Evolutionary conservation across 2,797 vertebrate genomes (phyloP).

Genomic region (Enteromius treurensis): DNA sequence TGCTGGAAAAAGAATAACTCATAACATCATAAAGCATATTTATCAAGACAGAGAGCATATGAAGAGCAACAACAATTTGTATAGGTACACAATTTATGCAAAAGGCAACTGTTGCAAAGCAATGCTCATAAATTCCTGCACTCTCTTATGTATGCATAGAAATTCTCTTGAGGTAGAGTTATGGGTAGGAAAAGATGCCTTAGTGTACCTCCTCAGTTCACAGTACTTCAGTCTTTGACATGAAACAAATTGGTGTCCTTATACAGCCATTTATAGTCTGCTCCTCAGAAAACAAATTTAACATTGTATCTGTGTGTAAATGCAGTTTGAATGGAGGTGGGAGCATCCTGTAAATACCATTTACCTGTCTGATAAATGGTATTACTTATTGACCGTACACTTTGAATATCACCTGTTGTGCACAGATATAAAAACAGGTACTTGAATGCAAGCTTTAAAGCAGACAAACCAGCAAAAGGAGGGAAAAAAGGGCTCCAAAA

Average conservation of each 20-base stretch:
- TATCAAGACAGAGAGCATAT: slow-evolving; percentile 59
- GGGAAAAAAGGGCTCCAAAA: not conserved
- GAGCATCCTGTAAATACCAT: not conserved
- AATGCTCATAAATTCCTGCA: slow-evolving; percentile 67
- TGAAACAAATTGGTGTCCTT: slow-evolving; percentile 44
- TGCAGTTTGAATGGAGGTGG: slow-evolving; percentile 31
- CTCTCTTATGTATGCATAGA: slow-evolving; percentile 64
- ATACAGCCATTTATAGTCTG: slow-evolving; percentile 38
- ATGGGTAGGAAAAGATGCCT: slow-evolving; percentile 54
- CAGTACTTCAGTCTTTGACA: slow-evolving; percentile 36
- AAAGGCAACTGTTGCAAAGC: slow-evolving; percentile 58
- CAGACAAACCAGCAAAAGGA: not conserved
- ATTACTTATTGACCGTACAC: not conserved
- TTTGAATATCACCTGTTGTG: not conserved
- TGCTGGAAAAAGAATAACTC: slow-evolving; percentile 61
- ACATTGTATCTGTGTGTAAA: slow-evolving; percentile 18
- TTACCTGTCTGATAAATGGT: slow-evolving; percentile 18
- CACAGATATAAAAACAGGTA: not conserved
- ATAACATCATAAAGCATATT: slow-evolving; percentile 54
- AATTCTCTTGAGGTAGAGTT: slow-evolving; percentile 66
- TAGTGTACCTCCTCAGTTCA: slow-evolving; percentile 28
- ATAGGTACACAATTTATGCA: slow-evolving; percentile 63
- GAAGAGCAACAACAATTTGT: slow-evolving; percentile 47
- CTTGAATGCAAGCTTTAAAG: slow-evolving; percentile 23
- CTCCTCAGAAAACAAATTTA: not conserved